Percentiles rank a stretch among this genome's conserved stretches.
Conservation (phyloP, 2,888 invertebrate species). For the Lepetodrilus schrolli region DNA sequence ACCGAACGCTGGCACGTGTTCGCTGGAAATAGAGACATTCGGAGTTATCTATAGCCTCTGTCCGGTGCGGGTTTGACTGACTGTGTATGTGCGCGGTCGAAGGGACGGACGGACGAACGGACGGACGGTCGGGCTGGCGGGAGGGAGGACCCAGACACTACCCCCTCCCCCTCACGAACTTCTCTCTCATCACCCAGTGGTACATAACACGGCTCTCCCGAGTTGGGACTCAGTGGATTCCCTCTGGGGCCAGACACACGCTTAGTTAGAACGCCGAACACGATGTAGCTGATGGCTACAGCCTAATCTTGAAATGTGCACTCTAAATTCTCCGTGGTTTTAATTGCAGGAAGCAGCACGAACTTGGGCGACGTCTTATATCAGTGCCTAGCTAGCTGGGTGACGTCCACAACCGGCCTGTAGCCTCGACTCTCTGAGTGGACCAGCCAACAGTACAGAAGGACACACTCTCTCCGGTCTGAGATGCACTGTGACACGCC, state of each 20-base stretch:
- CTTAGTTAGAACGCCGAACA: too few relatives aligned
- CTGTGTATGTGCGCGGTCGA: too few relatives aligned
- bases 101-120: too few relatives aligned
- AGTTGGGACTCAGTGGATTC: too few relatives aligned
- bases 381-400: not conserved
- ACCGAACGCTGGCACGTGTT: not conserved
- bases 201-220: too few relatives aligned
- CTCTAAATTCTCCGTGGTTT: not conserved
- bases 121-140: too few relatives aligned
- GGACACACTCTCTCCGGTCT: not conserved
- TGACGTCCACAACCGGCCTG: not conserved
- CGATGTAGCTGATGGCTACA: too few relatives aligned
- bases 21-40: not conserved
- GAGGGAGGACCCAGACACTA: not conserved
- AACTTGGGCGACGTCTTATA: slow-evolving; percentile 1
- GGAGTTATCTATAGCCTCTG: slow-evolving; percentile 3
- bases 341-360: slow-evolving; percentile 9
- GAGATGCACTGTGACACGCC: not conserved
- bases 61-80: slow-evolving; percentile 14
- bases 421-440: not conserved
- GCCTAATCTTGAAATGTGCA: not conserved
- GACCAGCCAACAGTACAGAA: not conserved
- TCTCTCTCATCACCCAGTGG: not conserved
- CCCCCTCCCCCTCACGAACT: not conserved
- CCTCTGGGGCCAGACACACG: too few relatives aligned